Evolutionary conservation across 2,113 vertebrate species (phyloP).

Genomic region (Daboia siamensis): DNA sequence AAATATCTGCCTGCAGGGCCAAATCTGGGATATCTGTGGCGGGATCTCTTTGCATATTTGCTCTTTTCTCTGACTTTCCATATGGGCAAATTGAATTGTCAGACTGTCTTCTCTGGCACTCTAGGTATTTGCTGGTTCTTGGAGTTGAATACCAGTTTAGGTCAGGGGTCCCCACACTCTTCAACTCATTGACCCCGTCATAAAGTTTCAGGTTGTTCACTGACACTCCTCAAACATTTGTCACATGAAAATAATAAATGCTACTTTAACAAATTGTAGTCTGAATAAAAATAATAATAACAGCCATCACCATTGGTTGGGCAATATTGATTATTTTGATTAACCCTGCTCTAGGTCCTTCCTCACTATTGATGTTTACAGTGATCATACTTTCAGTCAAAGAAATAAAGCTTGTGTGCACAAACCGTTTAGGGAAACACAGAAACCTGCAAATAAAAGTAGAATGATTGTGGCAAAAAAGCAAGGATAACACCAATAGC

Average conservation of each 20-base stretch:
- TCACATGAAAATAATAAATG: neutral
- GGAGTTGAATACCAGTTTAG: neutral
- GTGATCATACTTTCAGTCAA: neutral
- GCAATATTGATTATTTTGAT: neutral
- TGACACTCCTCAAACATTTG: neutral
- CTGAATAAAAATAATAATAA: neutral
- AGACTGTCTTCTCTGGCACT: neutral
- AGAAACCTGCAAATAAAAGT: constrained; percentile 13
- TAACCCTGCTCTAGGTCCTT: neutral
- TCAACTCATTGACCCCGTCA: neutral
- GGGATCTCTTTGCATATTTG: neutral
- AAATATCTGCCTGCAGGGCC: neutral
- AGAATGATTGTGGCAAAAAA: neutral
- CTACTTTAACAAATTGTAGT: neutral
- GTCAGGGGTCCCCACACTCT: neutral
- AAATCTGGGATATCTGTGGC: neutral
- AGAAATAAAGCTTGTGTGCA: neutral
- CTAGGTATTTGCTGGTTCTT: neutral
- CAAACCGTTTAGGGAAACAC: constrained; percentile 41
- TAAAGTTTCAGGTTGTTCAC: neutral
- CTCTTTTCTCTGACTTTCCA: neutral
- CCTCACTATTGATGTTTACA: neutral
- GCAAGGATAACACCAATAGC: neutral
- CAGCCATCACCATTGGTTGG: neutral
- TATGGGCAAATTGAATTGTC: neutral